A percentile compares a stretch with the other conserved stretches of the same genome.
phyloP scores from a whole-genome alignment of 92 coral and sea anemone genomes.

The Zoanthus solanderi region DNA sequence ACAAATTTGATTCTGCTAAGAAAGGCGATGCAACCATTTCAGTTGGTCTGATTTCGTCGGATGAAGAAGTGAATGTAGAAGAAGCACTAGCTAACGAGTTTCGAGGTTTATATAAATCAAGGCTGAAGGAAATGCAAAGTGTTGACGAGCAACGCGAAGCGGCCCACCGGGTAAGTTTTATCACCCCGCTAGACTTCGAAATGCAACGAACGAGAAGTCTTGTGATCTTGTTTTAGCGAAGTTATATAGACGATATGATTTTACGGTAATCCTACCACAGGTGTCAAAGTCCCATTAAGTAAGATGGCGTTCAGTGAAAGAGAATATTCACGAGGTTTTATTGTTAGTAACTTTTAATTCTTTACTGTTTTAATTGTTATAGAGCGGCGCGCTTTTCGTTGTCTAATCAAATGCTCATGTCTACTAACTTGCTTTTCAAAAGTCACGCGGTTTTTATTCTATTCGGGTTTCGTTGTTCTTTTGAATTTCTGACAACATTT shows the following conservation, averaged over 20 bases:
- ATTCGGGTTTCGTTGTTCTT: neutral
- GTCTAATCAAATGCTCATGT: neutral
- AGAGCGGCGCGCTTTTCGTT: neutral
- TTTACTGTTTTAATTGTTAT: neutral
- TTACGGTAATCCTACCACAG: neutral
- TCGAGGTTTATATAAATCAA: constrained; percentile 84
- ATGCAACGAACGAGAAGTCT: neutral
- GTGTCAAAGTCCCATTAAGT: neutral
- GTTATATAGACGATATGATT: neutral
- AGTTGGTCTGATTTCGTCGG: constrained; percentile 66
- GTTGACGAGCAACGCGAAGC: constrained; percentile 88
- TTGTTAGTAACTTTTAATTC: constrained; percentile 14
- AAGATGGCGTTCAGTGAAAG: neutral
- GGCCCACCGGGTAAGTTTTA: constrained; percentile 76
- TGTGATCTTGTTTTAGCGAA: constrained; percentile 11
- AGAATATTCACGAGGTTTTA: neutral
- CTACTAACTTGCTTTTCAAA: neutral
- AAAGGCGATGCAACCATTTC: constrained; percentile 23
- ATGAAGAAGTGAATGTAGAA: constrained; percentile 79
- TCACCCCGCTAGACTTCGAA: neutral
- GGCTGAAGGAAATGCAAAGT: constrained; percentile 86
- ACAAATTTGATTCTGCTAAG: constrained; percentile 8
- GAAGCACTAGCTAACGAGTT: constrained; percentile 86
- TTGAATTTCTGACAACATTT: neutral
- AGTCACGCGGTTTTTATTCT: neutral